Base-by-base conservation (phyloP, 2,113 vertebrate species). In the Serinus canaria region DNA sequence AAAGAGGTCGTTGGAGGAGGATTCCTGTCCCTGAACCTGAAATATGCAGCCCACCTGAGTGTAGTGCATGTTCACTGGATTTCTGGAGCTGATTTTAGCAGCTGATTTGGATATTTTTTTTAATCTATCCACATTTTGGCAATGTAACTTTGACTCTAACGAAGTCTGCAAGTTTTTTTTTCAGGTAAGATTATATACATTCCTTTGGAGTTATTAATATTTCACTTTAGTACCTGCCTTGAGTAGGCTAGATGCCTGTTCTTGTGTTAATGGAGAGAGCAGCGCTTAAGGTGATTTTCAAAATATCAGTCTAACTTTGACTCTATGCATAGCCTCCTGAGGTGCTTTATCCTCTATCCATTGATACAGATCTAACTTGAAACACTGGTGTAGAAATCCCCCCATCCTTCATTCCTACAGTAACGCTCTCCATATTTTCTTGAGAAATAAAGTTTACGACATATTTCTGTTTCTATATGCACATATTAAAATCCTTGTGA, bases 11-110 rank as follows among this genome's bases (percentile, higher is more conserved):
- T 44, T 7, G 25, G 17, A 27, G 10, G 21, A 50, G 13, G 15
- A 64, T 39, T 69, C 4, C 8, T 47, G 53, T 60, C 18, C 27
- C 15, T 62, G 69, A 62, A 44, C 15, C 20, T 50, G 13, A 67
- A 44, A 6, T 7, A 30, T 10, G 9, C 3, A 27, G 8, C 12
- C 21, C 14, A 25, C 8, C 2, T 0, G 1, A 28, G 1, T 35
- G 23, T 0, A 1, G 2, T 15, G 9, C 1, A 2, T 18, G 8
- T 46, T 83, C 27, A 19, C 27, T 14, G 8, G 7, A 33, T 90
- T 85, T 88, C 53, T 52, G 58, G 63, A 77, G 16, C 4, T 37
- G 18, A 55, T 93, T 82, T 84, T 23, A 59, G 35, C 52, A 66
- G 11, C 7, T 37, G 30, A 68, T 28, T 47, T 52, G 15, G 22